These are phyloP conservation scores for Branchinecta lynchi DNA, from an alignment of 1,140 invertebrate species.

Conservation along the genomic window DNA sequence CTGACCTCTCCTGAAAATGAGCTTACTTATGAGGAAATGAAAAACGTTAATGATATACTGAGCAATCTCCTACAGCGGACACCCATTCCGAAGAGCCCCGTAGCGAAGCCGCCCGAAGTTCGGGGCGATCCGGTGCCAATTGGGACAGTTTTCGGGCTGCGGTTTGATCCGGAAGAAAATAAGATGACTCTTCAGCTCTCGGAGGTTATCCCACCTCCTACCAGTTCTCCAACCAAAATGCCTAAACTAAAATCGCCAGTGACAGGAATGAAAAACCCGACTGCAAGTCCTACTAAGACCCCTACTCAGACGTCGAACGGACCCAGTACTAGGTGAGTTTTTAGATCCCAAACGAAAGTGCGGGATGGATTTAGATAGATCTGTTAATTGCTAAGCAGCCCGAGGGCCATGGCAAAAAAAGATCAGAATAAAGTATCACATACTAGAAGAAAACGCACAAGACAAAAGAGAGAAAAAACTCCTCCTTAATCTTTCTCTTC, in stretches of 20 bases:
- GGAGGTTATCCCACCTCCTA: constrained; percentile 2
- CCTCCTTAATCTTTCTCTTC: no score
- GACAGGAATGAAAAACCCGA: constrained; percentile 7
- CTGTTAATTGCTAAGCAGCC: no score
- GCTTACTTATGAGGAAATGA: constrained; percentile 23
- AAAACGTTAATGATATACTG: constrained; percentile 27
- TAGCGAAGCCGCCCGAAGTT: constrained; percentile 28
- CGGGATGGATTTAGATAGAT: no score
- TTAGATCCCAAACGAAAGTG: not conserved
- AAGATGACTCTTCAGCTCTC: constrained; percentile 23
- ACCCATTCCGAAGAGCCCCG: constrained; percentile 36
- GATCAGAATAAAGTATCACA: no score
- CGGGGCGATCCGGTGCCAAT: constrained; percentile 20
- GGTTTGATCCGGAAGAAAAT: constrained; percentile 24
- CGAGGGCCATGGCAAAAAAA: no score
- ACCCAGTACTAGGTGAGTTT: not conserved
- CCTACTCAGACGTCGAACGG: not conserved
- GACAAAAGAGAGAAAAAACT: no score
- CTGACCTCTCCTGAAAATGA: not conserved
- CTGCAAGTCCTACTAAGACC: not conserved
- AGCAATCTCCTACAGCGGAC: constrained; percentile 19
- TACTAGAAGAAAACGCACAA: no score
- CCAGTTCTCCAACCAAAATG: not conserved
- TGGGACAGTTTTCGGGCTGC: constrained; percentile 20
- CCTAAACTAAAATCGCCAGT: not conserved